Evolutionary conservation across 2,888 invertebrate species (phyloP), one percentile per base, ranked within the genome.

Genomic region (Tetrapedia diversipes): DNA sequence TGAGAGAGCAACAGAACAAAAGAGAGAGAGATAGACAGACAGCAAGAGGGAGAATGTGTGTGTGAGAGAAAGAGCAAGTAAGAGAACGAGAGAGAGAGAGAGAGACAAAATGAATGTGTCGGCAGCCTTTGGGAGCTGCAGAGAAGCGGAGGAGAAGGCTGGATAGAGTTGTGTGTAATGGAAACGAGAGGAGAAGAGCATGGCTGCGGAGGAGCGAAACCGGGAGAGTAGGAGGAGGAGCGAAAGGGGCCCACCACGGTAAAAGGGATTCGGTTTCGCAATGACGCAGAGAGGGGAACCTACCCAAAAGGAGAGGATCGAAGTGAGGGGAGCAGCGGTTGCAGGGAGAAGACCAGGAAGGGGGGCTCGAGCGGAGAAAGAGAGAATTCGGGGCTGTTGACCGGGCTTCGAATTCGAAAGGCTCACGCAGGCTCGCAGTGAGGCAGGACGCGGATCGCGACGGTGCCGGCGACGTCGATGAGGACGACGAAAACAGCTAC

Each of bases 391-490:
- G 87, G 89, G 87, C 85, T 88, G 86, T 87, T 88, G 90, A 90
- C 89, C 88, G 88, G 84, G 85, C 86, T 79, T 81, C 71, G 84
- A 79, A 85, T 86, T 82, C 83, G 84, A 86, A 86, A 87, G 89
- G 88, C 90, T 90, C 89, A 90, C 90, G 89, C 87, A 87, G 87
- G 86, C 87, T 86, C 82, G 84, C 84, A 90, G 90, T 90, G 90
- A 90, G 90, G 90, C 90, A 90, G 90, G 90, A 88, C 90, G 88
- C 87, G 88, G 85, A 81, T 74, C 57, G 61, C 80, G 66, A 56
- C 64, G 77, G 45, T 47, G 63, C 41, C 61, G 70, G 56, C 78
- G 54, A 59, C 70, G 77, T 65, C 56, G 73, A 64, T 69, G 75
- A 73, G 66, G 51, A 80, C 80, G 51, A 57, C 56, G 70, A 66